Base-by-base conservation (phyloP, 1,140 invertebrate genomes). In the Drosophila orosa region DNA sequence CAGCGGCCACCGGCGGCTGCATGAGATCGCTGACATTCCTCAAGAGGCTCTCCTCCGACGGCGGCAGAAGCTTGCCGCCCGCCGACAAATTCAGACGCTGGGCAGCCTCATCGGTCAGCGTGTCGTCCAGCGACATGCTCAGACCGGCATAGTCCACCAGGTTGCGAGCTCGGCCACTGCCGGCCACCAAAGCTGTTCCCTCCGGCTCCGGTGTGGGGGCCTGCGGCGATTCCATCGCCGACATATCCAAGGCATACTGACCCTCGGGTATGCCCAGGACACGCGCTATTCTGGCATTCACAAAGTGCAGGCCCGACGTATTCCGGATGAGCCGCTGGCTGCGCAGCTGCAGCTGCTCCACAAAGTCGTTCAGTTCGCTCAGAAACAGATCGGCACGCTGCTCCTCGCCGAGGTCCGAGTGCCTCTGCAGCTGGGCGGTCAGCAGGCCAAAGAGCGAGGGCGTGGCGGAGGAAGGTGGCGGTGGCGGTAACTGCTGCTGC, bases 371-470 rank as follows among this genome's bases (percentile, higher is more conserved):
- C 1, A 92, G 48, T 48, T 92, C 91, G 50, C 78, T 75, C 7
- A 92, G 47, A 55, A 92, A 92, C 2, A 92, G 71, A 74, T 91
- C 91, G 27, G 91, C 86, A 6, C 90, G 86, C 71, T 92, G 91
- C 22, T 92, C 91, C 55, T 92, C 91, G 58, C 74, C 79, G 8
- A 91, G 79, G 37, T 89, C 72, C 0, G 80, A 74, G 24, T 77
- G 62, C n/a, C 78, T 61, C 56, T 92, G 83, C 7, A 92, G 48
- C 29, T 92, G 90, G 7, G 63, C 71, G 2, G 85, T 83, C 0
- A 92, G 67, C 10, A 91, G 75, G 1, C 63, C 83, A 47, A 91
- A 92, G 0, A 92, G 54, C 8, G 80, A 71, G 3, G 82, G 69
- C 13, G 76, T 22, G 8, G 31, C n/a, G 29, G 33, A 1, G 7